Conservation (phyloP, 2,888 invertebrate genomes). For the Gastracanthus pulcherrimus region DNA sequence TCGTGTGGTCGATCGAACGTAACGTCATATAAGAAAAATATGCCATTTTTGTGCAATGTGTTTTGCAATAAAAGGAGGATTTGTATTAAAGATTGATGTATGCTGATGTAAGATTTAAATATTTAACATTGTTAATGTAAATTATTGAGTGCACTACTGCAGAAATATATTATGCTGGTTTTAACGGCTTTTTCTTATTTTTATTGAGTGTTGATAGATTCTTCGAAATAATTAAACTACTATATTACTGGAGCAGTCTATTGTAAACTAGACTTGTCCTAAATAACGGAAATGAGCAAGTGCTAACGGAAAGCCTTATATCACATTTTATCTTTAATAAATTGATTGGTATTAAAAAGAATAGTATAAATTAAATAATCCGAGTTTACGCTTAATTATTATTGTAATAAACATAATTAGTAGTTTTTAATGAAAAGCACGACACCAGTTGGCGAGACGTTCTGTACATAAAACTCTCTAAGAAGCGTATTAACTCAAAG, state of each 20-base stretch:
- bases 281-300: too few relatives aligned
- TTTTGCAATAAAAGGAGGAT: background rate
- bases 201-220: too few relatives aligned
- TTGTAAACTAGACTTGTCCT: too few relatives aligned
- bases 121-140: background rate
- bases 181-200: too few relatives aligned
- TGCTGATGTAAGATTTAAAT: background rate
- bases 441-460: background rate
- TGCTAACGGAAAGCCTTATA: background rate
- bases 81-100: background rate
- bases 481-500: background rate
- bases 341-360: too few relatives aligned
- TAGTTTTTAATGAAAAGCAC: slow-evolving; percentile 30
- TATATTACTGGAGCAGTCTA: background rate
- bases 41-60: background rate
- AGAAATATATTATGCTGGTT: too few relatives aligned
- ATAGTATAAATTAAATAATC: background rate
- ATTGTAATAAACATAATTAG: too few relatives aligned
- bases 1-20: background rate
- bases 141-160: background rate
- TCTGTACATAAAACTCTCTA: background rate
- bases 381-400: background rate
- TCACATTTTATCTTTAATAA: background rate
- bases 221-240: background rate
- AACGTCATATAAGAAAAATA: too few relatives aligned